Conservation (phyloP, 2,797 vertebrate genomes). For the Leucoraja ocellata region DNA sequence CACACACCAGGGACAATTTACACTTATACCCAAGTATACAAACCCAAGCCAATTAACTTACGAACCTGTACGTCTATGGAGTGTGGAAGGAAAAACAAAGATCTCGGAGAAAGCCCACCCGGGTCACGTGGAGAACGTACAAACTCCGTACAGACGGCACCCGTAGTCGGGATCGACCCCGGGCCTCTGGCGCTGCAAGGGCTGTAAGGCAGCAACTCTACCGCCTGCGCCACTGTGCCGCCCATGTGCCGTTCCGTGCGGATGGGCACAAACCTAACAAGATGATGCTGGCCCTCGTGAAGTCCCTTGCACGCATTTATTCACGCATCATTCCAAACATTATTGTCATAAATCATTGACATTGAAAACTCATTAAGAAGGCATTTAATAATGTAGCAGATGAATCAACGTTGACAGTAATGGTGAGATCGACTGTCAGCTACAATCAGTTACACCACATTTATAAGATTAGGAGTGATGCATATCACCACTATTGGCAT, state of each 20-base stretch:
- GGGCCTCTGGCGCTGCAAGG: too few species aligned
- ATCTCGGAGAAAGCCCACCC: too few species aligned
- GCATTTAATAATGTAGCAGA: conserved; percentile 14
- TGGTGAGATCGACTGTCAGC: neutral
- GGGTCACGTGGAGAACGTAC: too few species aligned
- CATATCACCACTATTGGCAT: neutral
- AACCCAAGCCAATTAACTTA: too few species aligned
- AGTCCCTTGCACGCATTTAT: neutral
- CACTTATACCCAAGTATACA: too few species aligned
- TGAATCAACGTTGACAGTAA: conserved; percentile 31
- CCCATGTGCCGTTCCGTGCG: neutral
- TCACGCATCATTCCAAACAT: conserved; percentile 20
- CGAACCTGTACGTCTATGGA: too few species aligned
- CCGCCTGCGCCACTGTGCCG: too few species aligned
- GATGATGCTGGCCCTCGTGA: neutral
- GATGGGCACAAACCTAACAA: conserved; percentile 1
- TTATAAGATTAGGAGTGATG: neutral
- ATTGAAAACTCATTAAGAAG: conserved; percentile 27
- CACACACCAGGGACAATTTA: too few species aligned
- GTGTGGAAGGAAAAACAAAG: too few species aligned
- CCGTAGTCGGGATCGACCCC: too few species aligned
- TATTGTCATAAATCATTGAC: conserved; percentile 21
- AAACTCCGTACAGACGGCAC: too few species aligned
- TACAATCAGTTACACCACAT: conserved; percentile 24
- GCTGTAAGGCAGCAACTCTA: too few species aligned